phyloP scores from a whole-genome alignment of 2,888 invertebrate species.

The Pristionchus arcanus region DNA sequence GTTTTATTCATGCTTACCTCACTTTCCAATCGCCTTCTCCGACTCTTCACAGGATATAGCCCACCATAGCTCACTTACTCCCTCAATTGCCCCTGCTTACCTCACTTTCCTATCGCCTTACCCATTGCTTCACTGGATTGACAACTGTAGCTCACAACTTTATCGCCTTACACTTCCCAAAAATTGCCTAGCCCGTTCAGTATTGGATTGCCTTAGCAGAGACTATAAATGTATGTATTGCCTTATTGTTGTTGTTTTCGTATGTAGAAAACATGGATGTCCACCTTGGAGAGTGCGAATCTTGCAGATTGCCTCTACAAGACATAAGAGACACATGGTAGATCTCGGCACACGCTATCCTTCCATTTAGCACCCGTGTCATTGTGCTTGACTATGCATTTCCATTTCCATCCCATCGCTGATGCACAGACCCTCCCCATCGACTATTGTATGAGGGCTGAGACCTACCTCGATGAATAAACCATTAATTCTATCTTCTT shows the following conservation, averaged over 20 bases:
- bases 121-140: no score
- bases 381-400: constrained; percentile 33
- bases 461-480: constrained; percentile 16
- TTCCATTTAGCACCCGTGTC: not conserved
- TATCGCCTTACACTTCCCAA: not conserved
- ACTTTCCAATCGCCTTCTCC: not conserved
- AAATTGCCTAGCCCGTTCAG: not conserved
- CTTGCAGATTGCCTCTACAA: no score
- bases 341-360: not conserved
- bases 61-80: no score
- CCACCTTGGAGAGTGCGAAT: no score
- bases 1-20: not conserved
- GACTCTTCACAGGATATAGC: no score
- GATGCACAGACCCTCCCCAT: not conserved
- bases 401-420: not conserved
- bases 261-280: no score
- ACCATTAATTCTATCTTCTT: not conserved
- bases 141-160: no score
- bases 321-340: not conserved
- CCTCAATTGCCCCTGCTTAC: no score
- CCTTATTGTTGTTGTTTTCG: no score
- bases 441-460: not conserved
- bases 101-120: no score
- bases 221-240: not conserved
- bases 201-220: not conserved